Evolutionary conservation across 2,888 invertebrate species (phyloP).

Genomic region (Torymus tubicola): DNA sequence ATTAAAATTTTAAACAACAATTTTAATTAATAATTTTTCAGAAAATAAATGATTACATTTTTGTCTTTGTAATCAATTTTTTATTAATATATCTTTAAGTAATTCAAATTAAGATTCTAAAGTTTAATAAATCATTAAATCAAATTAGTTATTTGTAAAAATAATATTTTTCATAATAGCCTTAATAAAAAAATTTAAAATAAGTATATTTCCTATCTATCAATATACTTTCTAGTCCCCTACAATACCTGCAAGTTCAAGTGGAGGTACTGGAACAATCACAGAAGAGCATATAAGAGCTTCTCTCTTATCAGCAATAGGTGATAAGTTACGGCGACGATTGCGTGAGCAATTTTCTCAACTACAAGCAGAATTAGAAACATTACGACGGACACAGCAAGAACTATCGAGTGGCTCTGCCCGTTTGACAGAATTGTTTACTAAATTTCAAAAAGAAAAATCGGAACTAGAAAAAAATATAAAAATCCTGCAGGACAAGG

Average conservation of each 20-base stretch:
- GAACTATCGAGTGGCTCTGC: conserved; percentile 91
- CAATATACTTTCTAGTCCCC: conserved; percentile 63
- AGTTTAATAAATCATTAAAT: too few species aligned
- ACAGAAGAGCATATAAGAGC: conserved; percentile 96
- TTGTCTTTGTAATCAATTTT: too few species aligned
- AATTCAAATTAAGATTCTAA: too few species aligned
- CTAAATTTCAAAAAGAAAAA: conserved; percentile 87
- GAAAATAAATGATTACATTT: too few species aligned
- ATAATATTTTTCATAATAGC: background rate
- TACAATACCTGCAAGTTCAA: conserved; percentile 73
- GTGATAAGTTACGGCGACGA: conserved; percentile 92
- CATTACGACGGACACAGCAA: conserved; percentile 89
- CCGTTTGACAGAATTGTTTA: conserved; percentile 88
- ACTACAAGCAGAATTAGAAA: conserved; percentile 93
- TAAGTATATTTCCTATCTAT: background rate
- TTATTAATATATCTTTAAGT: too few species aligned
- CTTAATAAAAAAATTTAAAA: conserved; percentile 1
- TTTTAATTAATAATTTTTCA: too few species aligned
- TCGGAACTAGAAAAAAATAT: conserved; percentile 91
- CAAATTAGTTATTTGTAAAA: background rate
- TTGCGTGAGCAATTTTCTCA: conserved; percentile 94
- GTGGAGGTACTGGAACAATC: conserved; percentile 86
- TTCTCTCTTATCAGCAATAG: conserved; percentile 95
- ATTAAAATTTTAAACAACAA: conserved; percentile 1
- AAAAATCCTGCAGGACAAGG: conserved; percentile 89